Percentiles rank a stretch among this genome's conserved stretches.
Conservation (phyloP, 1,140 invertebrate genomes). For the Drosophila auraria region DNA sequence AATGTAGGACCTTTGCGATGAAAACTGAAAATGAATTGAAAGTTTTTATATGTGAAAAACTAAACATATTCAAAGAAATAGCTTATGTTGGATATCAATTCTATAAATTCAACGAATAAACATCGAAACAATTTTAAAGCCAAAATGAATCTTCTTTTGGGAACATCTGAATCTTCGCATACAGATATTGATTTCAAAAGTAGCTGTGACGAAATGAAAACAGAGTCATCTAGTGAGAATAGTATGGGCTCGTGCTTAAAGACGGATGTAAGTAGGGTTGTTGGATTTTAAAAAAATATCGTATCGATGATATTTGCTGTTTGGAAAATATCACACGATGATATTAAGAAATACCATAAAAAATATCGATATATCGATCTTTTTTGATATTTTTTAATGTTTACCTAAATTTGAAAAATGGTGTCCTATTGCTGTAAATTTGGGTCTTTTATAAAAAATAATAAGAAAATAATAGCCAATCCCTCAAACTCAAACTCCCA, state of each 20-base stretch:
- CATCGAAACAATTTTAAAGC: conserved; percentile 43
- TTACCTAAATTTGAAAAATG: too few species aligned
- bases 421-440: too few species aligned
- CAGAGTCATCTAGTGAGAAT: neutral
- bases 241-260: neutral
- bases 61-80: conserved; percentile 45
- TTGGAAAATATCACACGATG: too few species aligned
- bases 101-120: conserved; percentile 8
- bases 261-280: neutral
- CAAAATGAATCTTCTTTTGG: conserved; percentile 44
- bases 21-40: conserved; percentile 51
- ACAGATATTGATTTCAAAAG: conserved; percentile 5
- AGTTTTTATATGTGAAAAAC: conserved; percentile 38
- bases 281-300: too few species aligned
- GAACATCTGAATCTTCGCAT: conserved; percentile 43
- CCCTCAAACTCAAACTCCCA: too few species aligned
- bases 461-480: too few species aligned
- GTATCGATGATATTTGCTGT: too few species aligned
- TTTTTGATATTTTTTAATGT: too few species aligned
- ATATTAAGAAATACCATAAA: too few species aligned
- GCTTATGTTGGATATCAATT: conserved; percentile 15
- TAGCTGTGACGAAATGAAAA: neutral
- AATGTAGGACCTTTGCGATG: conserved; percentile 40
- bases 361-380: too few species aligned
- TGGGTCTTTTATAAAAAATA: too few species aligned